Evolutionary conservation across 2,888 invertebrate species (phyloP), one percentile per base, ranked within the genome.

Genomic region (Danaus chrysippus): DNA sequence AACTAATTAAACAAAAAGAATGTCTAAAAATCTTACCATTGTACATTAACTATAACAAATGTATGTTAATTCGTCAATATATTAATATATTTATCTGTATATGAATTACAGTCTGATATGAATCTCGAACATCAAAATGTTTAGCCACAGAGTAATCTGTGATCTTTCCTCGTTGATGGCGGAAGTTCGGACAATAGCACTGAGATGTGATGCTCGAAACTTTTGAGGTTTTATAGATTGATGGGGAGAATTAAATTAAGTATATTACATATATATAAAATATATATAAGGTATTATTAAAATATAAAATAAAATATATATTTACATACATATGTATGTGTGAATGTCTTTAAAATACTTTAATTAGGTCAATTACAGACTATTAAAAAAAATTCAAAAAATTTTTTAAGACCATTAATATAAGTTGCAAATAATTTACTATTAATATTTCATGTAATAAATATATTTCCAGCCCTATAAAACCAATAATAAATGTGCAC

Each of bases 111-210:
- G 54, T 59, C 58, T 67, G 76, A 78, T 77, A 76, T 59, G 66
- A 64, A 76, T 75, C 73, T 61, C 68, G 69, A 73, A 78, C 82
- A 81, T 84, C 87, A 86, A 83, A 87, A 84, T 87, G 82, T 87
- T 87, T 86, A 82, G 86, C 82, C 77, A 71, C 73, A 79, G 72
- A 76, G 55, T 78, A 84, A 87, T 88, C 87, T 80, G 46, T 61
- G 71, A 86, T 87, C 87, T 79, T 80, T 79, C 80, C 79, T 79
- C 65, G 76, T 79, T 82, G 83, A 82, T 82, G 81, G 81, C 86
- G 88, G 88, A 88, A 88, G 87, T 49, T 49, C 23, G 23, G 23
- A 82, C 87, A 84, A 87, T 87, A 86, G 85, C 79, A 70, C 72
- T 71, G 78, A 82, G 83, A 82, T 83, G 83, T 80, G 79, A 76